Conservation (phyloP, 1,140 invertebrate species). For the Drosophila albomicans region DNA sequence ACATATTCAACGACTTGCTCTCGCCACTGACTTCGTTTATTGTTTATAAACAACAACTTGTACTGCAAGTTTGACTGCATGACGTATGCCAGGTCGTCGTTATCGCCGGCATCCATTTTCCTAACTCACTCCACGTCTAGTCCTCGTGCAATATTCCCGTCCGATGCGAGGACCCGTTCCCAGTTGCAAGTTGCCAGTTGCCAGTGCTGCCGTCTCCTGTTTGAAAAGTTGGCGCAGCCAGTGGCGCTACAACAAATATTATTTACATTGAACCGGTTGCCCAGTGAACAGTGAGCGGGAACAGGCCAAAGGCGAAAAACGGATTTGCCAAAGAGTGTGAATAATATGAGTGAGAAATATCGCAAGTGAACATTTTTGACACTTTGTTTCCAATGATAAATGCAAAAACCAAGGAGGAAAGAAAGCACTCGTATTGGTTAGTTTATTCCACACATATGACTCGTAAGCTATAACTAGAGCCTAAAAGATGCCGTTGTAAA, state of each 20-base stretch:
- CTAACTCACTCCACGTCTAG: slow-evolving; percentile 20
- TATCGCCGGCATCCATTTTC: slow-evolving; percentile 49
- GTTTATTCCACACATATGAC: too few species aligned
- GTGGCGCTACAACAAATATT: slow-evolving; percentile 58
- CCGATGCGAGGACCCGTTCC: slow-evolving; percentile 5
- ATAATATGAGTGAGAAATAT: slow-evolving; percentile 13
- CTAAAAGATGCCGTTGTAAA: slow-evolving; percentile 54
- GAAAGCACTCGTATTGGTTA: too few species aligned
- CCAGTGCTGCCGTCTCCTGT: slow-evolving; percentile 24
- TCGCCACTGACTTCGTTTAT: slow-evolving; percentile 69
- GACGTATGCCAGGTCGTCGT: slow-evolving; percentile 72
- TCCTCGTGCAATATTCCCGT: slow-evolving; percentile 5
- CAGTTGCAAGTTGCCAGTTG: neutral
- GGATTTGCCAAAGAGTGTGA: slow-evolving; percentile 31
- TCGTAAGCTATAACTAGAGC: slow-evolving; percentile 4
- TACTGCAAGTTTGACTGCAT: slow-evolving; percentile 49
- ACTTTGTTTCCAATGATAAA: neutral
- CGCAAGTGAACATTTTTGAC: neutral
- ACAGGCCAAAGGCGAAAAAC: slow-evolving; percentile 27
- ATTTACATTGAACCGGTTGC: slow-evolving; percentile 76
- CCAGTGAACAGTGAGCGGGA: slow-evolving; percentile 65
- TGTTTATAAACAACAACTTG: slow-evolving; percentile 80
- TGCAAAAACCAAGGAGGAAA: neutral
- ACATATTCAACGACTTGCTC: slow-evolving; percentile 26
- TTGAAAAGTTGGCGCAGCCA: slow-evolving; percentile 58